Base-by-base conservation (phyloP, 2,888 invertebrate genomes). In the Parelbella ahira region DNA sequence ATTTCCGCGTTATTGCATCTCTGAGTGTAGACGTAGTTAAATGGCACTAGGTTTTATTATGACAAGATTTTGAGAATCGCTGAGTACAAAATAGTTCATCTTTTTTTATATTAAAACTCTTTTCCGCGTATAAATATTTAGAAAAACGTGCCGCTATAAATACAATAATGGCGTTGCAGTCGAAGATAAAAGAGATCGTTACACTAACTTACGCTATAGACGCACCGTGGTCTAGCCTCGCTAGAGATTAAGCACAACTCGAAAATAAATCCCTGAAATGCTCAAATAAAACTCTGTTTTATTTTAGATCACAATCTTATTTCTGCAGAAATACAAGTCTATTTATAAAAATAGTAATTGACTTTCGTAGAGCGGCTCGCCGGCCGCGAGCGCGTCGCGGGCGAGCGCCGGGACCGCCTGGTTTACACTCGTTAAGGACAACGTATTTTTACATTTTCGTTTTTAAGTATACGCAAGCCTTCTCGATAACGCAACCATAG, bases 271-370 rank as follows among this genome's bases (percentile, higher is more conserved):
- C 73, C 80, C 77, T 79, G 77, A 84, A 83, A 83, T 76, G 78
- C 76, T 70, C 71, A 86, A 86, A 86, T 86, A 84, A 87, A 87
- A 87, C 84, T 87, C 81, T 80, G 84, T 86, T 86, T 86, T 82
- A 84, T 83, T 80, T 64, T 65, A 56, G 72, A 84, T 84, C 82
- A 86, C 84, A 83, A 80, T 73, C 70, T 79, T 78, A 76, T 75
- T 76, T 74, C 63, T 64, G 69, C 69, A 58, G 70, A 65, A 73
- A 73, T 84, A 83, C 77, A 83, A 64, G 64, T 57, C 53, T 72
- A 68, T 58, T 63, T 75, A 76, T 73, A 84, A 83, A 82, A 82
- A 83, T 80, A 80, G 71, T 66, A 84, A 83, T 84, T 82, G 86
- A 84, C 84, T 80, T 67, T 56, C 59, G 68, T 63, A 68, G 66